Base-by-base conservation (phyloP, 1,140 invertebrate genomes). In the Drosophila pseudoobscura region DNA sequence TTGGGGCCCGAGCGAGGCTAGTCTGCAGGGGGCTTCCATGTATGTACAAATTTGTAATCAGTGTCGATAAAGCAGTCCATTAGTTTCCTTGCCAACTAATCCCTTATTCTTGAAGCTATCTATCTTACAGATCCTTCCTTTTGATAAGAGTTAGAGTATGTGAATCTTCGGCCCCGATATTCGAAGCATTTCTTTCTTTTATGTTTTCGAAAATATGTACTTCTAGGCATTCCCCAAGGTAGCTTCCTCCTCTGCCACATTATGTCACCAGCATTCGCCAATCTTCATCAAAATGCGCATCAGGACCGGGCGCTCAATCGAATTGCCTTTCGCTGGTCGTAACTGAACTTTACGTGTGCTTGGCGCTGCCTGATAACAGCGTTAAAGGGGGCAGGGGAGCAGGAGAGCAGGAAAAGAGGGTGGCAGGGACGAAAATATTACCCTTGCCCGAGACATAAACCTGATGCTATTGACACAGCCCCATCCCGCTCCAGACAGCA, bases 401-500 rank as follows among this genome's bases (percentile, higher is more conserved):
- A 41, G 59, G 31, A 53, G 17, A 29, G 20, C 0, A 2, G 11
- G 41, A n/a, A 39, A 49, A 13, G 35, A 13, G 35, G 35, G 11
- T 13, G 13, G 35, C 35, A 13, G 35, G 22, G 50, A n/a, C 47
- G 46, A 56, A 46, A 64, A n/a, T 35, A 41, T 52, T 20, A 11
- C 20, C 31, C 26, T 29, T 63, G 57, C 6, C 22, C 11, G 35
- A 39, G 35, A 50, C 59, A 50, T 63, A 31, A 76, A 50, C 49
- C 56, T 50, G 43, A 49, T 65, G 63, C 47, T 77, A 63, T 77
- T 77, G 78, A 77, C 78, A 80, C 56, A 66, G 69, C 60, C 58
- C 62, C 63, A 71, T 59, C 46, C 47, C 31, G 31, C 31, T 56
- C 39, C 65, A 76, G 61, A 57, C 73, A 53, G 26, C 71, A 65